These are phyloP conservation scores for Pipistrellus pygmaeus DNA, from an alignment of 2,797 vertebrate species.

Conservation along the genomic window DNA sequence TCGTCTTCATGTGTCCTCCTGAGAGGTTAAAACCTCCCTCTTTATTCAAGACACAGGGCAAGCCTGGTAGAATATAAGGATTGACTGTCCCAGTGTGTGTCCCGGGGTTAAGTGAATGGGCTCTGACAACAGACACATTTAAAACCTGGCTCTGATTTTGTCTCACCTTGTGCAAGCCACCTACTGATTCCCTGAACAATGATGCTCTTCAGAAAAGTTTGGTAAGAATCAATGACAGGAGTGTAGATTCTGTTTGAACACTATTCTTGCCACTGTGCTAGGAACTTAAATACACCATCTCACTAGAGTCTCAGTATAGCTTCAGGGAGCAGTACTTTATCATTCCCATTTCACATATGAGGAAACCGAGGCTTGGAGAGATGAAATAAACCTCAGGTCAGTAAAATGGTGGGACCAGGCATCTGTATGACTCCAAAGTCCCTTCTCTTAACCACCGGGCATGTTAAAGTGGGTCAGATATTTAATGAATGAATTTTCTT, in stretches of 20 bases:
- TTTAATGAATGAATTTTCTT: neutral
- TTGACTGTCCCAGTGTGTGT: accelerated
- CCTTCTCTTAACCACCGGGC: neutral
- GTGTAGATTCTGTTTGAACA: neutral
- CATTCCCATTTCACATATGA: neutral
- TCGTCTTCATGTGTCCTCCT: neutral
- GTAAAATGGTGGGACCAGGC: neutral
- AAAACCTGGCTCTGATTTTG: neutral
- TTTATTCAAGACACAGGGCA: neutral
- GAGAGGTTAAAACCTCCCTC: neutral
- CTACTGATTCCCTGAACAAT: neutral
- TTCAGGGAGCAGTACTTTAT: neutral
- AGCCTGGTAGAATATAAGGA: neutral
- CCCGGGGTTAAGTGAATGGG: neutral
- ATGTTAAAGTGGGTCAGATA: neutral
- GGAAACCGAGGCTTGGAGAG: neutral
- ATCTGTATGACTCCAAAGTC: neutral
- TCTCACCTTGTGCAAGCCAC: too few species aligned
- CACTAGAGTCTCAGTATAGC: neutral
- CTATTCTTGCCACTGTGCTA: neutral
- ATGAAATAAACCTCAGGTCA: neutral
- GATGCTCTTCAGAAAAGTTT: neutral
- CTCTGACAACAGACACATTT: neutral
- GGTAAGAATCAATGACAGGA: neutral
- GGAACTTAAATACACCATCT: neutral